phyloP scores from a whole-genome alignment of 2,797 vertebrate species.

The Myripristis murdjan region DNA sequence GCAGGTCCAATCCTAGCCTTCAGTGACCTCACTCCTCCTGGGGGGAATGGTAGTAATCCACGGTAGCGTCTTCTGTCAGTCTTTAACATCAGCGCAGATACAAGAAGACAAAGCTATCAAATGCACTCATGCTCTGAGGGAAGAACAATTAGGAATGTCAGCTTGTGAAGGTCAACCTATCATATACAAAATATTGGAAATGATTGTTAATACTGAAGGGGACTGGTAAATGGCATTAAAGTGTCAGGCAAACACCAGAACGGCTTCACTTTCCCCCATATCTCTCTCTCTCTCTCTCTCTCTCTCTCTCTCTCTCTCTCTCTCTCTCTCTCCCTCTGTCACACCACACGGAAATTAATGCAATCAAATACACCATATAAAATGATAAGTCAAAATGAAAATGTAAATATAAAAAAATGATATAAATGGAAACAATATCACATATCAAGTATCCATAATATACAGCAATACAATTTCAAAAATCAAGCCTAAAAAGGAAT shows the following conservation, averaged over 20 bases:
- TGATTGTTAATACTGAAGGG: conserved; percentile 44
- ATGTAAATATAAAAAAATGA: conserved; percentile 74
- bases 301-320: conserved; percentile 24
- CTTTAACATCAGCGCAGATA: conserved; percentile 55
- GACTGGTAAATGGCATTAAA: conserved; percentile 56
- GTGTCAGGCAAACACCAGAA: conserved; percentile 66
- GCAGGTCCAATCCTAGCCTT: conserved; percentile 63
- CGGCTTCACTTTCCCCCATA: conserved; percentile 40
- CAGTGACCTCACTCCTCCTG: conserved; percentile 50
- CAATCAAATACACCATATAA: conserved; percentile 63
- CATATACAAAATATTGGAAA: conserved; percentile 65
- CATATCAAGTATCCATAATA: conserved; percentile 78
- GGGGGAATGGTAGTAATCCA: conserved; percentile 44
- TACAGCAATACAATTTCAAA: conserved; percentile 75
- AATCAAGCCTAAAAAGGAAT: conserved; percentile 81
- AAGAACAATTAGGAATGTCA: conserved; percentile 68
- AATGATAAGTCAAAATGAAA: conserved; percentile 58
- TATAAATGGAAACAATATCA: conserved; percentile 66
- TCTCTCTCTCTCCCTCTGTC: conserved; percentile 28
- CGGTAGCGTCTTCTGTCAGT: conserved; percentile 41
- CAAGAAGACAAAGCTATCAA: conserved; percentile 64
- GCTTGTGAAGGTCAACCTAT: conserved; percentile 45
- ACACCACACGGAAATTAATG: conserved; percentile 50
- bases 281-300: conserved; percentile 20
- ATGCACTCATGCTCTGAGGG: conserved; percentile 60